Conservation (phyloP, 2,797 vertebrate genomes). For the Trematomus bernacchii region DNA sequence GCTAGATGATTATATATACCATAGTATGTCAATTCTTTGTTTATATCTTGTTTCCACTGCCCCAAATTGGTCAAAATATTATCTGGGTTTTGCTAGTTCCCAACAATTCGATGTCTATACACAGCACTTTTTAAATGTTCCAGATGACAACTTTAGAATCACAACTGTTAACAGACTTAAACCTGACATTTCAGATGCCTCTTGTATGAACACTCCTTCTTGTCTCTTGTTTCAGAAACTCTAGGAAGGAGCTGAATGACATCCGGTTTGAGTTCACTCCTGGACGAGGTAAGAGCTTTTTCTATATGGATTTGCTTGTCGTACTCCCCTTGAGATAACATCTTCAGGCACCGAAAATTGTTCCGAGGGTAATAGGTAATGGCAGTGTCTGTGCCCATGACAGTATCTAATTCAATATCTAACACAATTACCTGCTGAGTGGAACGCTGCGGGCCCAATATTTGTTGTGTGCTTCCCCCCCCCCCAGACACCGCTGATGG, state of each 20-base stretch:
- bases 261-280: conserved; percentile 99
- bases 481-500: conserved; percentile 95
- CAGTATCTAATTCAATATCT: conserved; percentile 48
- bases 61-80: background rate
- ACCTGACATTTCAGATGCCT: conserved; percentile 25
- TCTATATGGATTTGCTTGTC: conserved; percentile 34
- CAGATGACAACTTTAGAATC: background rate
- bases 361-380: conserved; percentile 32
- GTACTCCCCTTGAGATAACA: conserved; percentile 33
- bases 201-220: conserved; percentile 20
- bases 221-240: conserved; percentile 88
- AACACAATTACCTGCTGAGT: conserved; percentile 50
- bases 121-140: conserved; percentile 5
- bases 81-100: conserved; percentile 1
- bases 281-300: conserved; percentile 90
- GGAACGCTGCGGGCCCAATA: conserved; percentile 69
- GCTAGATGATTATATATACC: too few relatives aligned
- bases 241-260: conserved; percentile 97
- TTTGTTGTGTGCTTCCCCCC: conserved; percentile 66
- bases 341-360: conserved; percentile 17
- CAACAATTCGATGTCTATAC: conserved; percentile 30
- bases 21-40: background rate
- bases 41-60: background rate
- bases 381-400: conserved; percentile 33
- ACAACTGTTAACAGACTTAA: background rate